Conservation (phyloP, 2,888 invertebrate species). For the Argyresthia goedartella region DNA sequence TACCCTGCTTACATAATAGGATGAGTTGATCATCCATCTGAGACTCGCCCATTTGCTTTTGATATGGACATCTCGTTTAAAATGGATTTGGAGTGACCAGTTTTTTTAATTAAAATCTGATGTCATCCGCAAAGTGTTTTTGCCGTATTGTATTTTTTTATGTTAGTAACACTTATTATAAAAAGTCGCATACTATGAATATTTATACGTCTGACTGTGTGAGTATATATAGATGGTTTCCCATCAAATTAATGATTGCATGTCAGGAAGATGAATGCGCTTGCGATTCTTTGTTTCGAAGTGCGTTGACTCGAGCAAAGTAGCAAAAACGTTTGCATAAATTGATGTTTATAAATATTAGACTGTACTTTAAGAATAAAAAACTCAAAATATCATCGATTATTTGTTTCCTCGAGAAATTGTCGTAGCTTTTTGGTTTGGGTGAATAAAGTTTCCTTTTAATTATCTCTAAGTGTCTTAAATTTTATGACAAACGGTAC, state of each 20-base stretch:
- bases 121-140: constrained; percentile 17
- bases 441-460: no score
- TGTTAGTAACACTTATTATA: not conserved
- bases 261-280: not conserved
- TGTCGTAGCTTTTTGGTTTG: no score
- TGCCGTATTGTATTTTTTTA: not conserved
- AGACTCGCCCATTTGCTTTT: constrained; percentile 16
- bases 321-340: not conserved
- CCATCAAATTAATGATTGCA: not conserved
- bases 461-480: no score
- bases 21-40: constrained; percentile 16
- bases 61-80: constrained; percentile 15
- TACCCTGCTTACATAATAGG: no score
- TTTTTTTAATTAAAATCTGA: constrained; percentile 16
- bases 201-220: not conserved
- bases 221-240: not conserved
- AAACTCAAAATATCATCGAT: no score
- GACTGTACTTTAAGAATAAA: no score
- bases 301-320: not conserved
- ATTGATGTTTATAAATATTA: not conserved
- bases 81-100: constrained; percentile 12
- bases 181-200: not conserved
- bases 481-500: no score
- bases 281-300: not conserved
- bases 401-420: no score